These are phyloP conservation scores for Nibea coibor DNA, from an alignment of 2,113 vertebrate species.

Conservation along the genomic window DNA sequence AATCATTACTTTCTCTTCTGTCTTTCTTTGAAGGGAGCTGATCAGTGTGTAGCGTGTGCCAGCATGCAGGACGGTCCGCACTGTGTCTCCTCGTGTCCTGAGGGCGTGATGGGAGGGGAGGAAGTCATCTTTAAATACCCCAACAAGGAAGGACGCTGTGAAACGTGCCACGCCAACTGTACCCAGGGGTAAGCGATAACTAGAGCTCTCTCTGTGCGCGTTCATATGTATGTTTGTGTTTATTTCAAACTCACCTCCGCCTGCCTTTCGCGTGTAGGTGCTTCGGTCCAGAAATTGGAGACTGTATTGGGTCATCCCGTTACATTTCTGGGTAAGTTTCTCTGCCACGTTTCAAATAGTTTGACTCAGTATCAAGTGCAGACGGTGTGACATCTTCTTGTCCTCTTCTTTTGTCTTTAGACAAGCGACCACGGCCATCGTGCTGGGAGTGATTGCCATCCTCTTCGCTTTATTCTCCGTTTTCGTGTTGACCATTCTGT, in stretches of 20 bases:
- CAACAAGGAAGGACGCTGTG: conserved; percentile 83
- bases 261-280: conserved; percentile 81
- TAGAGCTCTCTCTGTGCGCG: not conserved
- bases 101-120: conserved; percentile 89
- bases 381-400: not conserved
- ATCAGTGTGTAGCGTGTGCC: conserved; percentile 87
- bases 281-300: conserved; percentile 82
- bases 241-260: not conserved
- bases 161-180: conserved; percentile 90
- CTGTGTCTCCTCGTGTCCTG: conserved; percentile 90
- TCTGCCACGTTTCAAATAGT: not conserved
- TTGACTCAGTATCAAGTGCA: not conserved
- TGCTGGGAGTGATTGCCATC: conserved; percentile 83
- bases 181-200: conserved; percentile 84
- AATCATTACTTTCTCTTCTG: not conserved
- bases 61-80: conserved; percentile 89
- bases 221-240: not conserved
- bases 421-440: conserved; percentile 85
- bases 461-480: conserved; percentile 82
- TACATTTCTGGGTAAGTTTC: conserved; percentile 63
- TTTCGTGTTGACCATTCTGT: conserved; percentile 86
- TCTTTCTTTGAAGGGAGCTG: conserved; percentile 84
- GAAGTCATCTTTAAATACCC: conserved; percentile 92
- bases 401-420: conserved; percentile 67
- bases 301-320: conserved; percentile 78